These are phyloP conservation scores for Peromyscus aztecus DNA, from an alignment of 2,797 vertebrate species.

Conservation along the genomic window DNA sequence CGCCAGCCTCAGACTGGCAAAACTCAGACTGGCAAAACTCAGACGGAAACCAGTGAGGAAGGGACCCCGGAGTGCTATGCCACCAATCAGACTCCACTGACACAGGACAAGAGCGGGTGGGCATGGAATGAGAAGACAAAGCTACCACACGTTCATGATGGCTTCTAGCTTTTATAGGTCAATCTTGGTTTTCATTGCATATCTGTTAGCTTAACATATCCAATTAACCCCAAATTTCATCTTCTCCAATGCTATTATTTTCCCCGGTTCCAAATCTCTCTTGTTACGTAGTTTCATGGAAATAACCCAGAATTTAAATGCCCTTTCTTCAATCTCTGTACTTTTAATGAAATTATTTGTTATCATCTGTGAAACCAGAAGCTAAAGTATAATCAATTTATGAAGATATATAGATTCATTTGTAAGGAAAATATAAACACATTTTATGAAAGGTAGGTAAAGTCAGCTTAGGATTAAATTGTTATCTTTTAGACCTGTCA, in stretches of 20 bases:
- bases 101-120: neutral
- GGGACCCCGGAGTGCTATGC: neutral
- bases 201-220: neutral
- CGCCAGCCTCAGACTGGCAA: too few species aligned
- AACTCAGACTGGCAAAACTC: neutral
- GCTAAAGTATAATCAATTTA: slow-evolving; percentile 45
- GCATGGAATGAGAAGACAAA: neutral
- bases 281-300: neutral
- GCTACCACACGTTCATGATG: neutral
- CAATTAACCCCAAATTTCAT: neutral
- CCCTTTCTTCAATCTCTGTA: neutral
- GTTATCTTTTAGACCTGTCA: neutral
- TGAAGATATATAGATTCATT: neutral
- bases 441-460: neutral
- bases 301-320: slow-evolving; percentile 29
- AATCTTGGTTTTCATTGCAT: slow-evolving; percentile 3
- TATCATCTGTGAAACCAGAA: neutral
- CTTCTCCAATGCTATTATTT: neutral
- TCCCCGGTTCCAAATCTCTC: neutral
- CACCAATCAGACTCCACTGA: neutral
- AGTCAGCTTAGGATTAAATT: neutral
- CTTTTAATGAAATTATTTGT: neutral
- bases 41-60: neutral
- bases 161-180: slow-evolving; percentile 25
- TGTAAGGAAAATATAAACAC: neutral